These are phyloP conservation scores for Sebastes miniatus DNA, from an alignment of 2,797 vertebrate genomes.

Conservation along the genomic window DNA sequence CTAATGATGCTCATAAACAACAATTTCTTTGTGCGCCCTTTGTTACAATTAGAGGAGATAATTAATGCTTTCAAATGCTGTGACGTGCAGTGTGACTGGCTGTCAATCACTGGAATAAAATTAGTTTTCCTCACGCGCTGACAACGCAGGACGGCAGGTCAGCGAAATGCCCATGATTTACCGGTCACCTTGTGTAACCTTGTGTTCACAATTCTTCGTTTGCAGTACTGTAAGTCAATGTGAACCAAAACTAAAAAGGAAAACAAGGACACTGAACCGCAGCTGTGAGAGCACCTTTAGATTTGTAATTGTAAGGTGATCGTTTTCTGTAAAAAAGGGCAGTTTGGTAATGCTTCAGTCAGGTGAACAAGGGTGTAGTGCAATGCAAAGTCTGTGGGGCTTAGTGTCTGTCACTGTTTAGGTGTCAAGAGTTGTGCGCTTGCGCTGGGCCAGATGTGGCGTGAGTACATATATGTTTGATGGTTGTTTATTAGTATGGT, in stretches of 20 bases:
- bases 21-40: conserved; percentile 4
- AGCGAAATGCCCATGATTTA: neutral
- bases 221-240: neutral
- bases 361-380: neutral
- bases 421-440: neutral
- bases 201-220: neutral
- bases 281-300: too few relatives aligned
- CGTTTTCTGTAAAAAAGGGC: neutral
- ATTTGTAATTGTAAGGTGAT: neutral
- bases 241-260: neutral
- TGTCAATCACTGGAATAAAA: conserved; percentile 8
- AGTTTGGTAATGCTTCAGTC: neutral
- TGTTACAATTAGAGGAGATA: conserved; percentile 14
- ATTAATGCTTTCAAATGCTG: conserved; percentile 22
- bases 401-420: neutral
- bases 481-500: neutral
- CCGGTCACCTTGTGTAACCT: neutral
- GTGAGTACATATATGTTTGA: neutral
- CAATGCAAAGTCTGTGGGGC: neutral
- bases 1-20: conserved; percentile 8
- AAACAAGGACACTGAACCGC: neutral
- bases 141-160: neutral
- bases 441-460: neutral
- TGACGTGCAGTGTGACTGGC: neutral
- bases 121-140: neutral